Evolutionary conservation across 2,797 vertebrate species (phyloP), one percentile per base, ranked within the genome.

Genomic region (Xiphorhynchus erythropygius): DNA sequence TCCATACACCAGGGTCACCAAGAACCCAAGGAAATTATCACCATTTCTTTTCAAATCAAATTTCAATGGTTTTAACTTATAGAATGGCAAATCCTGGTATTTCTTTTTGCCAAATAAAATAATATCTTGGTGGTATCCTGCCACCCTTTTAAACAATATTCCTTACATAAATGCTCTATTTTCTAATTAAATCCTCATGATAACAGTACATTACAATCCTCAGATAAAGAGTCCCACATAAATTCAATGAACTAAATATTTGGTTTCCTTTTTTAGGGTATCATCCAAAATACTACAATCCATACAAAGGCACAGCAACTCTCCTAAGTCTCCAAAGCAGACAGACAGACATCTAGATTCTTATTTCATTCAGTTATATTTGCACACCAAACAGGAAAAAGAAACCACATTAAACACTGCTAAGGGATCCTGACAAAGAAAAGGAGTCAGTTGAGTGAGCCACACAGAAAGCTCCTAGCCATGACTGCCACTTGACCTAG

Each of bases 401-500:
- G 64, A 81, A 92, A 76, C n/a, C 65, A 59, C 35, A 81, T 86
- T 56, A 89, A 92, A 89, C 39, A 67, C 44, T 42, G n/a, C 76
- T 56, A 15, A 75, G 25, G 17, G 37, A 81, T 33, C 73, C 52
- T 86, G 82, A 91, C 85, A 88, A 87, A 60, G 35, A 74, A 81
- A 88, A 50, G 14, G 77, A 94, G 33, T 59, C 69, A 87, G 14
- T 4, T 46, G 53, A 92, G 57, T 49, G 90, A 93, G 47, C 53
- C 68, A 85, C 7, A 2, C 86, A 87, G 88, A 97, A 94, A 85
- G 75, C 74, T 92, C 39, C 81, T 87, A 92, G 84, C 65, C 69
- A 74, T 68, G 47, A 23, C 56, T 93, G 69, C 71, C 84, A 67
- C 91, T 73, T 93, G 91, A 96, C 94, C 93, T 85, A 94, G 95